Evolutionary conservation across 2,888 invertebrate genomes (phyloP), one percentile per base, ranked within the genome.

Genomic region (Cheilosia impressa): DNA sequence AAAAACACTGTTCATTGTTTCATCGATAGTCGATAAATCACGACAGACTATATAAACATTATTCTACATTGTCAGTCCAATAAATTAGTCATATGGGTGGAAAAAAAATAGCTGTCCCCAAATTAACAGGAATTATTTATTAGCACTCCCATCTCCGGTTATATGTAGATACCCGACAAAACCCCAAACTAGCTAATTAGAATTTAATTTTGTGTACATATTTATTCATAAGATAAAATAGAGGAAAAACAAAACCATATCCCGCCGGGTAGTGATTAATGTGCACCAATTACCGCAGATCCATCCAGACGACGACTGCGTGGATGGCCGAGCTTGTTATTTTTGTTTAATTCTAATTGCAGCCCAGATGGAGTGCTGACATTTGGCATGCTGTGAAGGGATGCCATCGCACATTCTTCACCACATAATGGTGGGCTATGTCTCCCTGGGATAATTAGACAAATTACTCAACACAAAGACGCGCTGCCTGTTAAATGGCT

Each of bases 241-340:
- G 9, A 31, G 9, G 9, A 31, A 9, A 9, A 52, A 50, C 19
- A 22, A 52, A 45, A 27, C 27, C 47, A 66, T 71, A 69, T 80
- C 75, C 84, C 75, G 75, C 71, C 47, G 71, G 6, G 68, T n/a
- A 43, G 43, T 76, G 85, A 85, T 81, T 50, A 66, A 85, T 85
- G 81, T 85, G 72, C 65, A 81, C 76, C 76, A 85, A 72, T 77
- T 85, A 81, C 81, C 66, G 81, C 85, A 45, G 47, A 66, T 38
- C 75, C 50, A 69, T 50, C 69, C 65, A 17, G 53, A 47, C 68
- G 57, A 73, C 62, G 19, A 19, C 19, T 60, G 38, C 9, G 34
- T 2, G 57, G 17, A 34, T 22, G 15, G 13, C 45, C 4, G 24
- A n/a, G 1, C 19, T n/a, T 50, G 27, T 52, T 31, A 13, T 52